phyloP scores from a whole-genome alignment of 2,113 vertebrate species.

The Glaucidium brasilianum region DNA sequence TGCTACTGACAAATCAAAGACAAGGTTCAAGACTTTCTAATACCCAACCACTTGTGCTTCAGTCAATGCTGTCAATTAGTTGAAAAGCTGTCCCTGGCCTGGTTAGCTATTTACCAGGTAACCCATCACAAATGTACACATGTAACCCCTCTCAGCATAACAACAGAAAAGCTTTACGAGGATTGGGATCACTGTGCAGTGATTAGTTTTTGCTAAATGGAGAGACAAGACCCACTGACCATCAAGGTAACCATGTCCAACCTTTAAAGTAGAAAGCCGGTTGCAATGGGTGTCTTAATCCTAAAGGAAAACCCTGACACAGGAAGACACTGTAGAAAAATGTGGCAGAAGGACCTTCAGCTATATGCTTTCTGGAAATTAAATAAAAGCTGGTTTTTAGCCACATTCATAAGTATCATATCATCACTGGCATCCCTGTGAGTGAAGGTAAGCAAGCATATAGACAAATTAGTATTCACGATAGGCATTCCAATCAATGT shows the following conservation, averaged over 20 bases:
- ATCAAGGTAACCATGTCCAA: neutral
- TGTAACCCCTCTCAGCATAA: neutral
- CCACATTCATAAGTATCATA: neutral
- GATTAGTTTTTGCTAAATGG: neutral
- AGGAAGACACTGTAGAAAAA: neutral
- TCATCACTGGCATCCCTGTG: neutral
- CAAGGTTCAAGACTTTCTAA: neutral
- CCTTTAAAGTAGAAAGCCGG: neutral
- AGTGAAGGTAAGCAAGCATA: neutral
- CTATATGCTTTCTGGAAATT: neutral
- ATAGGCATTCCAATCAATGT: neutral
- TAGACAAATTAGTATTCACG: neutral
- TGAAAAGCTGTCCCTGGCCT: neutral
- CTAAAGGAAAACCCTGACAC: neutral
- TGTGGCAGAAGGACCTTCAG: neutral
- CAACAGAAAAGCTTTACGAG: neutral
- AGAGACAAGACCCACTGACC: neutral
- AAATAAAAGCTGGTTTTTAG: neutral
- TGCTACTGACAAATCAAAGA: neutral
- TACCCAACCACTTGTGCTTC: neutral
- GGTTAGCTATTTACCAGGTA: neutral
- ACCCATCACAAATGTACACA: neutral
- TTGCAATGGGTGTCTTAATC: neutral
- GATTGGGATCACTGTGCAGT: neutral
- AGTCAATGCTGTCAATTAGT: neutral